A percentile compares a stretch with the other conserved stretches of the same genome.
Conservation (phyloP, 2,888 invertebrate genomes). For the Ormyrus pomaceus region DNA sequence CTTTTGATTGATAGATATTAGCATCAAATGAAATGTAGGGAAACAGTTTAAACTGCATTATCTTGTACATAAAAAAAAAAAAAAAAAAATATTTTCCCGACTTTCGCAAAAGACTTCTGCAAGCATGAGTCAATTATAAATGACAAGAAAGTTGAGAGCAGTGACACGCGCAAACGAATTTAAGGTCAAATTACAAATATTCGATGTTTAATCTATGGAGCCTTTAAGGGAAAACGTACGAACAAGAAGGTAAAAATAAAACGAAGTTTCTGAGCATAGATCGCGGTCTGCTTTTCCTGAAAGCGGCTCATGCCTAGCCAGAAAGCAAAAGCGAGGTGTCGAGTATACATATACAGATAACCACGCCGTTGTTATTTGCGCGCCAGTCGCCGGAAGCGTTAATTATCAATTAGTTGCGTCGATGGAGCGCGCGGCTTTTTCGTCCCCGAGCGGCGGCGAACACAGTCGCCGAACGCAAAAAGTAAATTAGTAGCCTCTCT, state of each 20-base stretch:
- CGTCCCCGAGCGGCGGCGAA: background rate
- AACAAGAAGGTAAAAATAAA: background rate
- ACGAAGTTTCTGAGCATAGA: too few species aligned
- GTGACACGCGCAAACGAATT: background rate
- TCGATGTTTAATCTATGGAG: too few species aligned
- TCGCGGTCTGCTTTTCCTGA: too few species aligned
- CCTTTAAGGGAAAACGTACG: too few species aligned
- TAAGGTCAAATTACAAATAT: background rate
- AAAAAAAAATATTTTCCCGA: background rate
- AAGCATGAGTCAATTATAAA: conserved; percentile 8
- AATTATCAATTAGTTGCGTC: conserved; percentile 48
- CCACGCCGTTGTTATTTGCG: conserved; percentile 1
- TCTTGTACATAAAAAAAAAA: too few species aligned
- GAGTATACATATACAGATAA: too few species aligned
- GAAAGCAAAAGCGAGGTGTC: too few species aligned
- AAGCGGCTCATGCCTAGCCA: too few species aligned
- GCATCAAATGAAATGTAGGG: background rate
- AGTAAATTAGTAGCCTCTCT: conserved; percentile 26
- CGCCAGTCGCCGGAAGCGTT: conserved; percentile 25
- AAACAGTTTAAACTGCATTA: too few species aligned
- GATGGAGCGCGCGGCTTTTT: conserved; percentile 22
- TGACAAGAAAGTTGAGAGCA: too few species aligned
- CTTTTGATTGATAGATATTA: background rate
- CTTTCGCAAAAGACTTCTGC: background rate
- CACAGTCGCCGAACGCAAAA: background rate